Base-by-base conservation (phyloP, 1,140 invertebrate species). In the Brachionus calyciflorus region DNA sequence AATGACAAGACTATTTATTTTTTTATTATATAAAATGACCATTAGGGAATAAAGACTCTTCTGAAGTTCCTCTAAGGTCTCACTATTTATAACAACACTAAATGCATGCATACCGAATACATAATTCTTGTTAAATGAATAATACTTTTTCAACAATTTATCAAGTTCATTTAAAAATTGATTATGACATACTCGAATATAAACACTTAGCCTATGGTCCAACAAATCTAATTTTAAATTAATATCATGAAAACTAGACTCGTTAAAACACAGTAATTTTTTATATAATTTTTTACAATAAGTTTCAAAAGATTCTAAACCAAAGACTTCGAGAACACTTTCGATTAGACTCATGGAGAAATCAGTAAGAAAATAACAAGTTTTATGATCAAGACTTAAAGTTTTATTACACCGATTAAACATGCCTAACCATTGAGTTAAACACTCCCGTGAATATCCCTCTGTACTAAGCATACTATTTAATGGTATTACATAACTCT, bases 81-180 rank as follows among this genome's bases (percentile, higher is more conserved):
- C 46, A 51, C 69, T 73, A 26, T 73, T 49, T 9, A 73, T 21
- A 21, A 73, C 24, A 30, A 26, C 33, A 55, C 46, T 73, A 41
- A 73, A 73, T 0, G 69, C 69, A 41, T 73, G 46, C 69, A 73
- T 73, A n/a, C 69, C 69, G 19, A 73, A 73, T n/a, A 19, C 51
- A 46, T 40, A 73, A 73, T 73, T 73, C 10, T 28, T 65, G 10
- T 37, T 24, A 44, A 44, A 49, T 12, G 69, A 49, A 21, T 73
- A 73, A 21, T 24, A 73, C 33, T 73, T 19, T 41, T 40, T 49
- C 10, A 37, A 73, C 19, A 73, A 24, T 33, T 51, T 51, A 40
- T 55, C 26, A 6, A 73, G 33, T 41, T 73, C 28, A 33, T 37
- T 40, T 37, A 73, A 40, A 37, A 73, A 49, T 30, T 73, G 69